Evolutionary conservation across 2,113 vertebrate genomes (phyloP).

Genomic region (Cnemophilus loriae): DNA sequence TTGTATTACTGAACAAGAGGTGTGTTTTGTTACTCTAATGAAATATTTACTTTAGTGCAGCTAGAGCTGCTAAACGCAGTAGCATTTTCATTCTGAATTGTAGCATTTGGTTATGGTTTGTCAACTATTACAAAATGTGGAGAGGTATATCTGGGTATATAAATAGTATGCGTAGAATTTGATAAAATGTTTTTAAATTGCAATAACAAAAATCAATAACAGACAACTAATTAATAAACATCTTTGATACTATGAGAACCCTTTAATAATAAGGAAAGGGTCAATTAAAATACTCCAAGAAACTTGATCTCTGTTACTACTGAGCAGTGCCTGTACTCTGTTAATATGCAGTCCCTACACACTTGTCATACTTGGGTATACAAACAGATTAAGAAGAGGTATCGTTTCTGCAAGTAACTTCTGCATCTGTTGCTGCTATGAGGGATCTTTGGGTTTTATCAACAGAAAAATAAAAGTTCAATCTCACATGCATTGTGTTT

Average conservation of each 20-base stretch:
- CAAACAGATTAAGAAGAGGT: background rate
- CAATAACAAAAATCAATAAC: background rate
- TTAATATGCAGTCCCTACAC: background rate
- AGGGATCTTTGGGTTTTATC: conserved; percentile 24
- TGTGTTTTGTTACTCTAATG: conserved; percentile 7
- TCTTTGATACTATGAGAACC: background rate
- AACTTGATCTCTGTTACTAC: conserved; percentile 48
- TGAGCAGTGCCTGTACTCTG: conserved; percentile 57
- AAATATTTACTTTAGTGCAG: background rate
- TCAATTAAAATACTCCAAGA: conserved; percentile 19
- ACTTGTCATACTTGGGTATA: background rate
- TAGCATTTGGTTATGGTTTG: conserved; percentile 44
- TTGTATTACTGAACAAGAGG: background rate
- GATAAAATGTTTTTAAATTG: background rate
- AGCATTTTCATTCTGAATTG: conserved; percentile 25
- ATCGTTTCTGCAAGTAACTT: background rate
- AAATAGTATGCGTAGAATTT: background rate
- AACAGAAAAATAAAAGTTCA: conserved; percentile 50
- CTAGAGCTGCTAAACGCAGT: conserved; percentile 31
- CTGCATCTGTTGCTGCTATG: conserved; percentile 38
- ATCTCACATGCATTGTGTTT: background rate
- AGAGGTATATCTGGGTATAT: background rate
- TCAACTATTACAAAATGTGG: background rate
- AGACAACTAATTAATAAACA: background rate
- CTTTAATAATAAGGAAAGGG: conserved; percentile 25